These are phyloP conservation scores for Tretioscincus oriximinensis DNA, from an alignment of 2,113 vertebrate genomes.

Conservation along the genomic window DNA sequence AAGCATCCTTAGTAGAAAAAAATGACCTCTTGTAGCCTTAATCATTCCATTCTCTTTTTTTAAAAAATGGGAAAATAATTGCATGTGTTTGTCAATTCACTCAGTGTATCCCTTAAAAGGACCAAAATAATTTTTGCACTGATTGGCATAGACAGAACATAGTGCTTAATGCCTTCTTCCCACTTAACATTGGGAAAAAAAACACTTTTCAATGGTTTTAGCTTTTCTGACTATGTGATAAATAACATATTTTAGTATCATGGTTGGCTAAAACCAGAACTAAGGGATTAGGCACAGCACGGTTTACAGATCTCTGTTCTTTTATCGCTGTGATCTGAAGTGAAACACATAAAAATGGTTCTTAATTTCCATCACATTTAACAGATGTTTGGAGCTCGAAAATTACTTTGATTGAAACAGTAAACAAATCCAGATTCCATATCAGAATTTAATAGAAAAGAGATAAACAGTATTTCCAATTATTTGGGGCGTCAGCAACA, in stretches of 20 bases:
- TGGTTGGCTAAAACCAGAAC: slow-evolving; percentile 25
- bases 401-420: slow-evolving; percentile 25
- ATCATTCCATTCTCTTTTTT: not conserved
- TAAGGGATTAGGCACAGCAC: slow-evolving; percentile 24
- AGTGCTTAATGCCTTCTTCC: not conserved
- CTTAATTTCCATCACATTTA: slow-evolving; percentile 45
- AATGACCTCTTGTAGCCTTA: not conserved
- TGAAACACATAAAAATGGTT: slow-evolving; percentile 35
- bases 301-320: slow-evolving; percentile 33
- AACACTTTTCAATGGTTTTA: slow-evolving; percentile 2
- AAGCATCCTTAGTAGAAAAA: no score
- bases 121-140: not conserved
- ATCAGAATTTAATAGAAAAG: slow-evolving; percentile 10
- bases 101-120: not conserved
- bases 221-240: slow-evolving; percentile 23
- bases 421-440: slow-evolving; percentile 27
- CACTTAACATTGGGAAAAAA: not conserved
- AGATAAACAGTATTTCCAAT: not conserved
- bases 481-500: not conserved
- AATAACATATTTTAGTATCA: slow-evolving; percentile 3
- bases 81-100: not conserved
- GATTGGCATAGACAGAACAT: not conserved
- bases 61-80: not conserved
- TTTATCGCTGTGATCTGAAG: slow-evolving; percentile 27
- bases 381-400: slow-evolving; percentile 32